Evolutionary conservation across 2,113 vertebrate species (phyloP), one percentile per base, ranked within the genome.

Genomic region (Chaetorhynchus papuensis): DNA sequence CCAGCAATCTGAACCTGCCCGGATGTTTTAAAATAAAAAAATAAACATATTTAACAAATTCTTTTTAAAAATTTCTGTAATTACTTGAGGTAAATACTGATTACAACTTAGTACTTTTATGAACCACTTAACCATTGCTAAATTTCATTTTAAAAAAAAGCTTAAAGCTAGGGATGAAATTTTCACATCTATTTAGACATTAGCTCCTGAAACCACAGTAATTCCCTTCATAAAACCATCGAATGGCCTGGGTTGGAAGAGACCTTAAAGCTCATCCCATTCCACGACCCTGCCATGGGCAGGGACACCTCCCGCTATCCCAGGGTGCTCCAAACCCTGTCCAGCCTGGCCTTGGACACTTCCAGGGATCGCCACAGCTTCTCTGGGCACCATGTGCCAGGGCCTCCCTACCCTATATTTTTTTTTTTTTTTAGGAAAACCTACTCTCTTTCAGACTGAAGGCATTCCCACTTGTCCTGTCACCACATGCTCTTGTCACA

Each of bases 161-260:
- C 44, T 41, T 23, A 72, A 80, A 81, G 39, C 4, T 24, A 54
- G 59, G 15, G 28, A 42, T 53, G 28, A 72, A 45, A 41, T 72
- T 26, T 93, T 72, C 18, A 47, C 8, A 59, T 59, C 39, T 11
- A 30, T 42, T 74, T 78, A 10, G 20, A 72, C 80, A 12, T 24
- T 41, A 72, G 30, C 27, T 87, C 82, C 33, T 57, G 23, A 81
- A 89, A 61, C 16, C 61, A 37, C 68, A 53, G 11, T 4, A 13
- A 80, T 83, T 96, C 99, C 98, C 98, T 98, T 98, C 37, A 70
- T 3, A 52, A 37, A 39, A 39, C 24, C 11, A 10, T 23, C 15
- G 68, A 30, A 52, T 70, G 35, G 35, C 35, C 15, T 70, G 47
- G 11, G 27, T 52, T 52, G 47, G 47, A 39, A 69, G 19, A 19